Evolutionary conservation across 2,888 invertebrate species (phyloP).

Genomic region (Eugnorisma glareosa): DNA sequence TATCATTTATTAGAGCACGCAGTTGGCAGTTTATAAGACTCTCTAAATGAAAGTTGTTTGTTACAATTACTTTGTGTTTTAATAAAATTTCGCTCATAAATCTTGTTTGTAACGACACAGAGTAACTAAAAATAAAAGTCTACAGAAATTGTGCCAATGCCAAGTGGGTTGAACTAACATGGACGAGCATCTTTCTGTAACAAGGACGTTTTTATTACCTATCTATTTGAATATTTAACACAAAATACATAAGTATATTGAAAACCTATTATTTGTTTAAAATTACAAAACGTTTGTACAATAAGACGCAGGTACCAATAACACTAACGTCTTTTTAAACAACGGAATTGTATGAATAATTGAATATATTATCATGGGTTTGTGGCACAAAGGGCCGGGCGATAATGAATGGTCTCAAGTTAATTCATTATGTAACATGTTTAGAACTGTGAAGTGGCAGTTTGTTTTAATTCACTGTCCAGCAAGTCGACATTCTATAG

Average conservation of each 20-base stretch:
- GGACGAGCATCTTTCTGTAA: slow-evolving; percentile 64
- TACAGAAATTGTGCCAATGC: slow-evolving; percentile 75
- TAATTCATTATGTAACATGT: slow-evolving; percentile 46
- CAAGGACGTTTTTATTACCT: slow-evolving; percentile 39
- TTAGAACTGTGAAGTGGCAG: slow-evolving; percentile 7
- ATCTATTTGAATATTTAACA: slow-evolving; percentile 25
- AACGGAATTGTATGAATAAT: slow-evolving; percentile 10
- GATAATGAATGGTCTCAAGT: slow-evolving; percentile 48
- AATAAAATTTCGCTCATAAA: slow-evolving; percentile 28
- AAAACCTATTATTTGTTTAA: slow-evolving; percentile 2
- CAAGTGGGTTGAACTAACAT: slow-evolving; percentile 74
- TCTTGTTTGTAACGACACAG: slow-evolving; percentile 37
- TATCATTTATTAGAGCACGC: slow-evolving; percentile 7
- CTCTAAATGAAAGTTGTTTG: slow-evolving; percentile 8
- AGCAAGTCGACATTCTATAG: background rate
- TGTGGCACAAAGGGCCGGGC: slow-evolving; percentile 19
- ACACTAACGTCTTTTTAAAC: slow-evolving; percentile 48
- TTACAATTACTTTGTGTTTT: slow-evolving; percentile 24
- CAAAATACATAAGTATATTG: background rate
- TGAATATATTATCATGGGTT: slow-evolving; percentile 16
- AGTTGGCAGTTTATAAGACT: background rate
- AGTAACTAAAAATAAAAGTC: slow-evolving; percentile 64
- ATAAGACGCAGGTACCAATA: slow-evolving; percentile 35
- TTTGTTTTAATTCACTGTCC: slow-evolving; percentile 27
- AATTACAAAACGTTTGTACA: background rate